Base-by-base conservation (phyloP, 2,113 vertebrate species). In the Crotalus viridis region DNA sequence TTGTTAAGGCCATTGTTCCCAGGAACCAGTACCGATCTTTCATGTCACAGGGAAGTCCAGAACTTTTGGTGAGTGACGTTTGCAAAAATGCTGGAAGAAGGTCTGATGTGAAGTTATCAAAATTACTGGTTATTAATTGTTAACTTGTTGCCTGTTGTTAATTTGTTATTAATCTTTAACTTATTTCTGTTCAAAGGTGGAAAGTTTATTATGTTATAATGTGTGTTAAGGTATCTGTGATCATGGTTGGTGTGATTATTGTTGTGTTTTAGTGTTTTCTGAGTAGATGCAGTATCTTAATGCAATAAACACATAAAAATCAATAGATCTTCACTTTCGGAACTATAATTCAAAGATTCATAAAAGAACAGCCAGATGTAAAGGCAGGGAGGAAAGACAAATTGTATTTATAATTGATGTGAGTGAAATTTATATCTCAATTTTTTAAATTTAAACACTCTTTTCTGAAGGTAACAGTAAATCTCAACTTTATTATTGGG, bases 21-120 rank as follows among this genome's bases (percentile, higher is more conserved):
- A 99, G 98, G 97, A 99, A 98, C 97, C 99, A 99, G 94, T 98
- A 98, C 64, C 99, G 98, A 94, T 99, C 99, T 87, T 99, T 99
- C 97, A 99, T 99, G 98, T 99, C 98, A 91, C 99, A 99, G 96
- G 99, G 99, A 93, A 99, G 99, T 93, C 99, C 99, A 24, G 99
- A 99, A 96, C 98, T 98, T 56, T 95, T 99, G 98, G 99, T 99
- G 97, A 99, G 99, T 97, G 89, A 10, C 9, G 6, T 61, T 1
- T 90, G 39, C 3, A 15, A 28, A 51, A 56, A 55, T 43, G n/a
- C 26, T 54, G 51, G 61, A 57, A 85, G 61, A 51, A 48, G 17
- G 86, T 91, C 69, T 43, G 0, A 10, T 93, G 12, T 1, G 46
- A 52, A 90, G 1, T 93, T 64, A 10, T 61, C 90, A 87, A 92